Conservation (phyloP, 2,797 vertebrate genomes). For the Halcyon leucocephala region DNA sequence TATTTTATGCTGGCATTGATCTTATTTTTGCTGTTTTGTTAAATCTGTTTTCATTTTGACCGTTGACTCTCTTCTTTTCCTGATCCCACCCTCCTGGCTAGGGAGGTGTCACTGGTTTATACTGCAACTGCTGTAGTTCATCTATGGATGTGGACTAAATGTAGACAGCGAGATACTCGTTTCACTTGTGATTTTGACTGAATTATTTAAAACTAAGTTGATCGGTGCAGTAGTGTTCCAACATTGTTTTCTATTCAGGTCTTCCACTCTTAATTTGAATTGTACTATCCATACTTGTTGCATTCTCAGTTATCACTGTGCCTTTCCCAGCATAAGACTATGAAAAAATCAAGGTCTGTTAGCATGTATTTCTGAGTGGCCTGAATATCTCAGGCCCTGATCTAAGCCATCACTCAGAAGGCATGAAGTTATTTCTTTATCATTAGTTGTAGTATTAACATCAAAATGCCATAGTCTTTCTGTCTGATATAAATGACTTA, state of each 20-base stretch:
- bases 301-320: rapidly evolving
- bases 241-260: not conserved
- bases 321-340: not conserved
- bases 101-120: not conserved
- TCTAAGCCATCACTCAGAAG: not conserved
- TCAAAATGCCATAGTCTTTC: not conserved
- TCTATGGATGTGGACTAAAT: not conserved
- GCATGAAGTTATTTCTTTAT: not conserved
- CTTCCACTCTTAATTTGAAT: not conserved
- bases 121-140: not conserved
- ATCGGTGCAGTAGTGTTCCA: not conserved
- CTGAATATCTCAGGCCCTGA: not conserved
- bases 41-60: not conserved
- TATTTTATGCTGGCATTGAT: not conserved
- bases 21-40: not conserved
- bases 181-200: not conserved
- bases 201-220: conserved; percentile 7
- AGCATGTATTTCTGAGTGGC: not conserved
- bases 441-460: not conserved
- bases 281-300: not conserved
- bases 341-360: not conserved
- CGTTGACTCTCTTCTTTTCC: not conserved
- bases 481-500: not conserved
- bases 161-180: not conserved
- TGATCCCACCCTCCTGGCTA: not conserved